phyloP scores from a whole-genome alignment of 2,113 vertebrate species.

The Periophthalmodon schlosseri region DNA sequence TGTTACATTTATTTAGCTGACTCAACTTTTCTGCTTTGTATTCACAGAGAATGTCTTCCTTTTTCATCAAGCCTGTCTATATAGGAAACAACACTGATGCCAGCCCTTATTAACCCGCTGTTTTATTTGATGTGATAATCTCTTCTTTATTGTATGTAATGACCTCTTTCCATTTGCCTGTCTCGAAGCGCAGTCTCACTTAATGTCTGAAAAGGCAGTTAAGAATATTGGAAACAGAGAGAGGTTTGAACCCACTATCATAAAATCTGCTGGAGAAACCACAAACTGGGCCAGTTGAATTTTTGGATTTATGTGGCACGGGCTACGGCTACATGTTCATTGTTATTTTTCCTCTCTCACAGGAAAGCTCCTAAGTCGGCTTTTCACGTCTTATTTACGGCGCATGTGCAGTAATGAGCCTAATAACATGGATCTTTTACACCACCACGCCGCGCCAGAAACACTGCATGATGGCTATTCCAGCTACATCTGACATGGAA shows the following conservation, averaged over 20 bases:
- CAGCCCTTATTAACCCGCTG: not conserved
- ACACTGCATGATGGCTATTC: not conserved
- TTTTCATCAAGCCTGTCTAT: slow-evolving; percentile 9
- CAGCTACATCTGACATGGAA: not conserved
- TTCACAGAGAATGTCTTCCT: not conserved
- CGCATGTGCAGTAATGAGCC: slow-evolving; percentile 16
- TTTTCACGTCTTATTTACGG: slow-evolving; percentile 43
- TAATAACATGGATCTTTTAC: slow-evolving; percentile 13
- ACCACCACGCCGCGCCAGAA: not conserved
- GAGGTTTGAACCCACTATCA: slow-evolving; percentile 72
- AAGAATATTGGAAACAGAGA: slow-evolving; percentile 74
- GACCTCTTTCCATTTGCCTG: slow-evolving; percentile 48
- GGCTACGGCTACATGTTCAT: slow-evolving; percentile 41
- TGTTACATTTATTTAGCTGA: too few relatives aligned
- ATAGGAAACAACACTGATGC: slow-evolving; percentile 9
- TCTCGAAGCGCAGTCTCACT: slow-evolving; percentile 47
- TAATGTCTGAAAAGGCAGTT: slow-evolving; percentile 68
- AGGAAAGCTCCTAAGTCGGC: not conserved
- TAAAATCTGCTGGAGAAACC: slow-evolving; percentile 75
- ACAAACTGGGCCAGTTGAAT: slow-evolving; percentile 64
- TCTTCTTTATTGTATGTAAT: slow-evolving; percentile 69
- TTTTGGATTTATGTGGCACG: slow-evolving; percentile 61
- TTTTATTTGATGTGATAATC: slow-evolving; percentile 72
- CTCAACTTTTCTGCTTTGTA: not conserved
- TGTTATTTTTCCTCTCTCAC: slow-evolving; percentile 47